Evolutionary conservation across 1,140 invertebrate species (phyloP), one percentile per base, ranked within the genome.

Genomic region (Arion vulgaris): DNA sequence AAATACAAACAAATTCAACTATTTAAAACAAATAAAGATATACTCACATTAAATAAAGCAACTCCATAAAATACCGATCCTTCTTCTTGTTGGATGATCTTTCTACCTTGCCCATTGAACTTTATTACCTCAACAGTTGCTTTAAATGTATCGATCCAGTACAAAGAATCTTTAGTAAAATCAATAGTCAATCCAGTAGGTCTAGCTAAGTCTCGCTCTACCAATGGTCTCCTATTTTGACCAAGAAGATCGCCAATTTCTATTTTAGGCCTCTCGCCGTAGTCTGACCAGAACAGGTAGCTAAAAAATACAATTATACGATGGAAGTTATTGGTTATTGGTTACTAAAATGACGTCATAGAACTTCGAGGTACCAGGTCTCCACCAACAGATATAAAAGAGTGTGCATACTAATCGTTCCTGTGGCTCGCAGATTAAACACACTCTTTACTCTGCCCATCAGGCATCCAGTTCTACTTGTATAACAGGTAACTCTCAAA

Each of bases 101-200:
- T 62, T 75, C 88, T 79, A 32, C 81, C 86, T 0, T 94, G 94
- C 4, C 97, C 97, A 86, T 96, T 96, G 90, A 97, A 95, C 71
- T 95, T 95, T 0, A 96, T 94, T 0, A 98, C 97, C 93, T 98
- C 98, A 49, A 99, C 96, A 0, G 96, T 97, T 89, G 98, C 97
- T 13, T 98, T 92, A 85, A 96, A 95, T 11, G 97, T 98, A 92
- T 99, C 98, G 45, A 98, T 93, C 97, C 97, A 99, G 90, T 98
- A 99, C 0, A 99, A 92, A 90, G 98, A 97, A 38, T 96, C 95
- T 0, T 95, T 96, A 28, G 98, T 95, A 96, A 97, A 98, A 92
- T 99, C 98, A 85, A 98, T 97, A 0, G 97, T 96, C 26, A 99
- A 91, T 0, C 97, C 98, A 94, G 98, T 97, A 0, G 99, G 97